Evolutionary conservation across 1,140 invertebrate species (phyloP), one percentile per base, ranked within the genome.

Genomic region (Brachionus manjavacas): DNA sequence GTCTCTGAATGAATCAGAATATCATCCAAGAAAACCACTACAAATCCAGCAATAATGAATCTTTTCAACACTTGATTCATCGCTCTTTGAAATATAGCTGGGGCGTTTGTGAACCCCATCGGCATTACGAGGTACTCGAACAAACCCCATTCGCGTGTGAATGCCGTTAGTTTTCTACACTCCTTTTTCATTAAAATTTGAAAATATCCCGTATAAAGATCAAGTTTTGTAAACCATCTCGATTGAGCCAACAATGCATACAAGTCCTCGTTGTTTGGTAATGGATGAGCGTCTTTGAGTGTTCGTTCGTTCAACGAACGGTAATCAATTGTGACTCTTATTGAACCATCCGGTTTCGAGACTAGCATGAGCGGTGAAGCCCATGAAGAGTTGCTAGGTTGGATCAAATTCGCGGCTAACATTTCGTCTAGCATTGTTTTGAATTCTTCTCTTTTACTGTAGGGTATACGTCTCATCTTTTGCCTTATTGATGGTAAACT

Each of bases 111-210:
- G n/a, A n/a, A n/a, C n/a, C n/a, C n/a, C n/a, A 90, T 90, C 0
- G 89, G 88, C 88, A 91, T 88, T 0, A 86, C 70, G 7, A 39
- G 85, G 60, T 86, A 88, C 78, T 86, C 86, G 74, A 85, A 88
- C n/a, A 80, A 28, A 20, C 78, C 78, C n/a, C 25, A 49, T 12
- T 80, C 41, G 9, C 52, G 39, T 41, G 31, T 41, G 41, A 81
- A 81, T 46, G 79, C 28, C 4, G 79, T 81, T 28, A 43, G 20
- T 39, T 64, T 16, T 25, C 43, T 28, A 46, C 16, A 20, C 25
- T 64, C n/a, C 3, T 6, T 0, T 2, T 81, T 39, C 55, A 81
- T 68, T n/a, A 41, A 39, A 23, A 64, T 25, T 64, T 81, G 55
- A 43, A 39, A 68, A 35, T 81, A 81, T 16, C 79, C 79, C 0